Base-by-base conservation (phyloP, 2,888 invertebrate genomes). In the Meliscaeva auricollis region DNA sequence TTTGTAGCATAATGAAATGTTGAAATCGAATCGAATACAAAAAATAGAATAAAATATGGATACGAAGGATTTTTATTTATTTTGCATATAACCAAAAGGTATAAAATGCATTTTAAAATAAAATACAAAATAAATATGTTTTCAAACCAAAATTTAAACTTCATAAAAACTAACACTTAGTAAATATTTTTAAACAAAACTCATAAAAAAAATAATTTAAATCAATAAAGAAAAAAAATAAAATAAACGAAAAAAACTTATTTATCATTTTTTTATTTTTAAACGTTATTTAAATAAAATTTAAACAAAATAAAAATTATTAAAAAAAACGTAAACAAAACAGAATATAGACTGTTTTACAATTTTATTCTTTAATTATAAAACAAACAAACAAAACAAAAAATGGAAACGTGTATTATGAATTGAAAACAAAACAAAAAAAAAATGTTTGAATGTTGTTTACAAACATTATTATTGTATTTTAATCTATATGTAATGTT, bases 401-500 rank as follows among this genome's bases (percentile, higher is more conserved):
- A 79, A 75, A 75, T 66, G 80, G 72, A 80, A 80, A 81, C 76
- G 58, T 81, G 76, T 85, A 77, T 85, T 85, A 85, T 85, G 85
- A 81, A 85, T 73, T 38, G 50, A 79, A 56, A 62, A 52, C 52
- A 52, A 62, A 60, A 62, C 41, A 0, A 22, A 41, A 60, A 78
- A 73, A 58, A 84, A 82, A 84, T 77, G 85, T 80, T 81, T 85
- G 85, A 85, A 85, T 85, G 85, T 85, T 85, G 85, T 85, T 85
- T 85, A 85, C 85, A 85, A 85, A 85, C 85, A 85, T 85, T 85
- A 81, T 81, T 81, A 85, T 81, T 85, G 85, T 81, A 85, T 85
- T 85, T 85, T 85, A 85, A 85, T 85, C 85, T 85, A 85, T 85
- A 85, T 85, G 80, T 85, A 85, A 85, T 85, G 85, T 85, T 85